Conservation (phyloP, 2,113 vertebrate species). For the Sinosuthora webbiana region DNA sequence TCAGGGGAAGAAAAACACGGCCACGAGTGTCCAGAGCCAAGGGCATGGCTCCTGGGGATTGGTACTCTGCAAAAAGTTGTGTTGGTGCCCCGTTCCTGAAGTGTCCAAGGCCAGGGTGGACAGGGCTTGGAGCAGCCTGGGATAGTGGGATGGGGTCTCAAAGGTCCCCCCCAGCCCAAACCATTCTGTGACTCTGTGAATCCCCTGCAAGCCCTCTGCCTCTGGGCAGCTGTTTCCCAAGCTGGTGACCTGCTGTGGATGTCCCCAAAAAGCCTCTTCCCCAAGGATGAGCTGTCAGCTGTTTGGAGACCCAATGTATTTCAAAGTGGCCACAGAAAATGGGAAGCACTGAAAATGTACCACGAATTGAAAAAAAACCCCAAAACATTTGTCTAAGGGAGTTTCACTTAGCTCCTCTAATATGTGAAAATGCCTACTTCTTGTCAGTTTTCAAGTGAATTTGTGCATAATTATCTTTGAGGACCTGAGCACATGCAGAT, state of each 20-base stretch:
- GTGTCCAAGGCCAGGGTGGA: not conserved
- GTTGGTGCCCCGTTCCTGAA: not conserved
- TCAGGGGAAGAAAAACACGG: not conserved
- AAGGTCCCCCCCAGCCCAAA: not conserved
- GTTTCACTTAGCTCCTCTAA: not conserved
- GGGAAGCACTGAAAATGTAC: not conserved
- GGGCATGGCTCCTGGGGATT: not conserved
- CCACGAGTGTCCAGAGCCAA: not conserved
- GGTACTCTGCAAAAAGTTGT: not conserved
- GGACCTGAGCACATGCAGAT: not conserved
- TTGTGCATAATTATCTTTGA: not conserved
- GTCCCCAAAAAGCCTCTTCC: not conserved
- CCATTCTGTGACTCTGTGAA: not conserved
- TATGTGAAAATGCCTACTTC: not conserved
- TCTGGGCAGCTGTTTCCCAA: not conserved
- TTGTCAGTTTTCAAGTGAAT: not conserved
- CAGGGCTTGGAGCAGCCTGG: accelerated
- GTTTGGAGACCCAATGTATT: not conserved
- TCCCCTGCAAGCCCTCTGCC: not conserved
- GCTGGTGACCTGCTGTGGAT: not conserved
- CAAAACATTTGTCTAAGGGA: not conserved
- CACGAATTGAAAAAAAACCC: not conserved
- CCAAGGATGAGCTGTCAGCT: not conserved
- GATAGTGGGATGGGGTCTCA: accelerated
- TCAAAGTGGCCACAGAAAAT: not conserved